These are phyloP conservation scores for Megalops cyprinoides DNA, from an alignment of 2,797 vertebrate genomes.

Conservation along the genomic window DNA sequence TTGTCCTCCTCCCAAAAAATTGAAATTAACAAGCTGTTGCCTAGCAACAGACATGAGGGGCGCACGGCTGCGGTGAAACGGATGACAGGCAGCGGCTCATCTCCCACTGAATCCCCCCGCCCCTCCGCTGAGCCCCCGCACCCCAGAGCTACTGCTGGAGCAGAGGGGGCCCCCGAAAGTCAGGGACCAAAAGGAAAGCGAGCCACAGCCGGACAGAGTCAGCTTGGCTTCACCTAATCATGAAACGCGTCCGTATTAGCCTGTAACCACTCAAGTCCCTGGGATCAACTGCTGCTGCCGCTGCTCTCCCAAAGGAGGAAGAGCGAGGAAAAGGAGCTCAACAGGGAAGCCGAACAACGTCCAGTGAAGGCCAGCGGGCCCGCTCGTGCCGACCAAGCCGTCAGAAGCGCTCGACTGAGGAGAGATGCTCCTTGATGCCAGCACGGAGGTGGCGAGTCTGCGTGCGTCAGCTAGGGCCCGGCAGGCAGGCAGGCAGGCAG, in stretches of 20 bases:
- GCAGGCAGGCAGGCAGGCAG: conserved; percentile 59
- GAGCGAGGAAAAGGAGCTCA: not conserved
- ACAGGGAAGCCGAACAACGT: not conserved
- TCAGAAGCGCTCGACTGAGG: conserved; percentile 6
- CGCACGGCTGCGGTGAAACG: conserved; percentile 56
- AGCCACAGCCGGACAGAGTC: not conserved
- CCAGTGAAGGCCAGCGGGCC: conserved; percentile 14
- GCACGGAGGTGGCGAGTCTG: conserved; percentile 40
- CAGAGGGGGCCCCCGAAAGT: not conserved
- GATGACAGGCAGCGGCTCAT: conserved; percentile 46
- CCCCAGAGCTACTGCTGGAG: not conserved
- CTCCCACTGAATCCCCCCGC: conserved; percentile 30
- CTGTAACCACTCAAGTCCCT: not conserved
- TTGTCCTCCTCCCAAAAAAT: conserved; percentile 46
- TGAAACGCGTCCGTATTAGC: not conserved
- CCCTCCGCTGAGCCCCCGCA: not conserved
- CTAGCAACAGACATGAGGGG: conserved; percentile 68
- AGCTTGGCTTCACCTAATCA: not conserved
- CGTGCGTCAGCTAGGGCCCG: conserved; percentile 59
- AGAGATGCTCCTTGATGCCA: conserved; percentile 25
- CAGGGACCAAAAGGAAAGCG: not conserved
- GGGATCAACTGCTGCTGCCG: not conserved
- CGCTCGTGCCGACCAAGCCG: conserved; percentile 9
- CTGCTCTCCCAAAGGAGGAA: not conserved
- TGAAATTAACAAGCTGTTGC: conserved; percentile 66